Conservation (phyloP, 2,888 invertebrate species). For the Sturmia bella region DNA sequence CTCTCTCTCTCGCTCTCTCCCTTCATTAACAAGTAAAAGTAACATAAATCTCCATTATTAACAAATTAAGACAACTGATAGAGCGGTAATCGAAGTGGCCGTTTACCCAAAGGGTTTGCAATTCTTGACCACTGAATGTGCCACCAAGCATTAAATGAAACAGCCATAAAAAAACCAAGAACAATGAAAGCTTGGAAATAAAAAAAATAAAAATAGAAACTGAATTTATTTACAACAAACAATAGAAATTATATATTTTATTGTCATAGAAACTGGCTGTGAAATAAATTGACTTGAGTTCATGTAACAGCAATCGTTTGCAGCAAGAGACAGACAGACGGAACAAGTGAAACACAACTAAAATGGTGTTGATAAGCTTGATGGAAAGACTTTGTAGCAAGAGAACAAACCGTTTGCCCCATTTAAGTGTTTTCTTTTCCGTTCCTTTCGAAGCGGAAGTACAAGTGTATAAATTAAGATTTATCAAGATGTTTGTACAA, state of each 20-base stretch:
- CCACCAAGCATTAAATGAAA: constrained; percentile 45
- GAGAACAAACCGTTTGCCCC: constrained; percentile 5
- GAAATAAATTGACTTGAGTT: background rate
- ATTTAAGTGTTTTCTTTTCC: constrained; percentile 15
- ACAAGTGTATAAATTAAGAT: constrained; percentile 54
- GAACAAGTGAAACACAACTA: constrained; percentile 26
- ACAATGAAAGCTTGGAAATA: constrained; percentile 22
- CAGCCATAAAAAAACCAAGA: constrained; percentile 49
- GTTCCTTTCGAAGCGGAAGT: background rate
- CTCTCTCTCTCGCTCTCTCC: no score
- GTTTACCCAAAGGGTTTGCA: background rate
- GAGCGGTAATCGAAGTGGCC: background rate
- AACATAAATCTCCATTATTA: no score
- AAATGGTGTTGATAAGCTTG: constrained; percentile 16
- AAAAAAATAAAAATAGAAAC: constrained; percentile 36
- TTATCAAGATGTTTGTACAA: constrained; percentile 25
- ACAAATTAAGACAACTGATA: no score
- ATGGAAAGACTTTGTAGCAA: constrained; percentile 13
- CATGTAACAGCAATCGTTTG: constrained; percentile 1
- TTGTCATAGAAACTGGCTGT: constrained; percentile 53
- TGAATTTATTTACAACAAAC: constrained; percentile 19
- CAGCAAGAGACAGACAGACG: background rate
- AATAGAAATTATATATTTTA: constrained; percentile 58
- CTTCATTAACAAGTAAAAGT: no score
- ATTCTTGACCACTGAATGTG: constrained; percentile 6